Percentiles rank a stretch among this genome's conserved stretches.
phyloP scores from a whole-genome alignment of 2,888 invertebrate genomes.

The Tachystola acroxantha region DNA sequence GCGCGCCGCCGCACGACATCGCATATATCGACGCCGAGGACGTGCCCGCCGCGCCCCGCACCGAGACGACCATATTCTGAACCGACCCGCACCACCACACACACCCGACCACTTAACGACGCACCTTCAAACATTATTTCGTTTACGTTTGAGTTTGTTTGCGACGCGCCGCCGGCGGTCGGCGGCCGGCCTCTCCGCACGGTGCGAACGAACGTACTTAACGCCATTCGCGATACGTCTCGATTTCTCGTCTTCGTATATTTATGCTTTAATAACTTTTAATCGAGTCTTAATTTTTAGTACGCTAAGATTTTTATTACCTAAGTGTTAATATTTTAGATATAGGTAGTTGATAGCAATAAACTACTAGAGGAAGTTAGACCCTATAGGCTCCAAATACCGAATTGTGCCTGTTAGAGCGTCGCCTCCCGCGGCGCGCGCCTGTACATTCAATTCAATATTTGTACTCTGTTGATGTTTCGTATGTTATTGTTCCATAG shows the following conservation, averaged over 20 bases:
- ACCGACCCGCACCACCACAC: slow-evolving; percentile 15
- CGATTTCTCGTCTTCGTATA: slow-evolving; percentile 26
- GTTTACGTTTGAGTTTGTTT: slow-evolving; percentile 6
- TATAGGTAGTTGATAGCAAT: slow-evolving; percentile 60
- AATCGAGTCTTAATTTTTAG: slow-evolving; percentile 37
- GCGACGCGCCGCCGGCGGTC: slow-evolving; percentile 13
- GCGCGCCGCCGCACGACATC: slow-evolving; percentile 87
- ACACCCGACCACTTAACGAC: slow-evolving; percentile 18
- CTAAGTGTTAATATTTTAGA: slow-evolving; percentile 62
- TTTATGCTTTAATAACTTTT: slow-evolving; percentile 25
- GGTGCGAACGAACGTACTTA: slow-evolving; percentile 41
- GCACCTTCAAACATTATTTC: slow-evolving; percentile 15
- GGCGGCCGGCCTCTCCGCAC: slow-evolving; percentile 18
- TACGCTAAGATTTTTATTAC: slow-evolving; percentile 48
- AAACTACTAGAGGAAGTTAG: slow-evolving; percentile 35
- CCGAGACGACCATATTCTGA: slow-evolving; percentile 7
- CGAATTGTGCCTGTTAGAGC: slow-evolving; percentile 48
- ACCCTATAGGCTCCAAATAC: slow-evolving; percentile 44
- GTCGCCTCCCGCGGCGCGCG: slow-evolving; percentile 22
- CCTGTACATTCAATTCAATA: slow-evolving; percentile 27
- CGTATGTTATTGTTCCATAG: slow-evolving; percentile 17
- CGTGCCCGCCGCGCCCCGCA: slow-evolving; percentile 41
- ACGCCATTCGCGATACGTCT: slow-evolving; percentile 26
- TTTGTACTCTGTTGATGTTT: slow-evolving; percentile 37
- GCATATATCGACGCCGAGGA: slow-evolving; percentile 88